phyloP scores from a whole-genome alignment of 2,113 vertebrate species.

The Empidonax alnorum region DNA sequence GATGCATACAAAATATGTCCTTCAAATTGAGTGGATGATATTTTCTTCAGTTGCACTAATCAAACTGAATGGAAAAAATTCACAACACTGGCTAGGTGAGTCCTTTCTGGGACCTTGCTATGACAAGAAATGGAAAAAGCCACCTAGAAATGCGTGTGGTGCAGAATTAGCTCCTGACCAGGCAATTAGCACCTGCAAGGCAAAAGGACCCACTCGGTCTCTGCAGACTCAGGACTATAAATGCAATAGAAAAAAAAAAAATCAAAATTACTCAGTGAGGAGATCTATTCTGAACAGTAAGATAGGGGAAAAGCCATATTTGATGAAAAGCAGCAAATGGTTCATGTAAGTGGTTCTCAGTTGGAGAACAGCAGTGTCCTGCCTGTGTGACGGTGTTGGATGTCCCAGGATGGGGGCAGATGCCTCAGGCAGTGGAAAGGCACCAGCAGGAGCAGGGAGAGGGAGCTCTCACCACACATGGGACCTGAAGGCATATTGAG shows the following conservation, averaged over 20 bases:
- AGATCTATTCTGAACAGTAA: not conserved
- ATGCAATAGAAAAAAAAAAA: not conserved
- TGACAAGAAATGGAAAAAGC: not conserved
- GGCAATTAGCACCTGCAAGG: not conserved
- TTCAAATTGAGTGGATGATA: fast-evolving
- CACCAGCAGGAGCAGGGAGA: fast-evolving
- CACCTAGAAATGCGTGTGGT: not conserved
- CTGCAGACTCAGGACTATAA: fast-evolving
- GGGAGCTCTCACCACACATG: fast-evolving
- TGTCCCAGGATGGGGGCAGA: not conserved
- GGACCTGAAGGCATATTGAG: not conserved
- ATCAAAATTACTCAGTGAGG: not conserved
- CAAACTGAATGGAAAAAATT: not conserved
- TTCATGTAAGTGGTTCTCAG: not conserved
- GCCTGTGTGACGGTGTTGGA: not conserved
- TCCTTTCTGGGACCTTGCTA: not conserved
- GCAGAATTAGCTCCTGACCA: not conserved
- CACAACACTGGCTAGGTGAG: not conserved
- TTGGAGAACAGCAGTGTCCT: fast-evolving
- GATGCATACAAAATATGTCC: not conserved
- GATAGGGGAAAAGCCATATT: not conserved
- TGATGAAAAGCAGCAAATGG: not conserved
- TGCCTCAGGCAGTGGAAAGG: not conserved
- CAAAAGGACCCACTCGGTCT: not conserved
- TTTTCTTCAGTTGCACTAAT: not conserved